A percentile compares a stretch with the other conserved stretches of the same genome.
Evolutionary conservation across 2,113 vertebrate species (phyloP).

Genomic region (Mus pahari): DNA sequence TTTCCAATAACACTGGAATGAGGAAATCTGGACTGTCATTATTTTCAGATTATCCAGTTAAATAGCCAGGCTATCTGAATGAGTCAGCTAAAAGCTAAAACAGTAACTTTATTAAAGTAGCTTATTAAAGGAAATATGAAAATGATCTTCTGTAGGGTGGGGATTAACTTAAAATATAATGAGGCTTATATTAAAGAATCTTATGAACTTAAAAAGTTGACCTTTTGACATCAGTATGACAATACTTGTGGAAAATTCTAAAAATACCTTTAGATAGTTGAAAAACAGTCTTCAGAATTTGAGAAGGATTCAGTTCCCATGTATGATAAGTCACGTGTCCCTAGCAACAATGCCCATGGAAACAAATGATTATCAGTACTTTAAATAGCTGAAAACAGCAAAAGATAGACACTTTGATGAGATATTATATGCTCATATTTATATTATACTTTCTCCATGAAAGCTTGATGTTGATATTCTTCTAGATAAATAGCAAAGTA

Average conservation of each 20-base stretch:
- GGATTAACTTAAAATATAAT: constrained; percentile 21
- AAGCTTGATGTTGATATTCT: background rate
- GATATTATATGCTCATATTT: background rate
- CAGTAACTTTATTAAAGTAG: constrained; percentile 35
- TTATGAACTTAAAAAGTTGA: background rate
- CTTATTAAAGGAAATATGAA: constrained; percentile 34
- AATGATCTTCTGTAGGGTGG: background rate
- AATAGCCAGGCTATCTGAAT: background rate
- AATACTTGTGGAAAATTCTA: background rate
- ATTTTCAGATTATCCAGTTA: constrained; percentile 60
- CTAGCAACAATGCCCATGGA: background rate
- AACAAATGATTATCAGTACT: background rate
- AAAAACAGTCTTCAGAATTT: background rate
- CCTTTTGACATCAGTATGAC: background rate
- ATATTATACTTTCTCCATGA: background rate
- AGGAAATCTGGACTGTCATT: constrained; percentile 41
- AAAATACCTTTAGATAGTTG: background rate
- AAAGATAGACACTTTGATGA: background rate
- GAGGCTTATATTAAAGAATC: background rate
- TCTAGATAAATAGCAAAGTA: background rate
- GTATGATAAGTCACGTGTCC: background rate
- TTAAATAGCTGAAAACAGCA: background rate
- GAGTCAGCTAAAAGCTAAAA: constrained; percentile 55
- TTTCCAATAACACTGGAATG: constrained; percentile 50
- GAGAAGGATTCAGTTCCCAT: background rate